Base-by-base conservation (phyloP, 1,140 invertebrate species). In the Sitophilus oryzae region DNA sequence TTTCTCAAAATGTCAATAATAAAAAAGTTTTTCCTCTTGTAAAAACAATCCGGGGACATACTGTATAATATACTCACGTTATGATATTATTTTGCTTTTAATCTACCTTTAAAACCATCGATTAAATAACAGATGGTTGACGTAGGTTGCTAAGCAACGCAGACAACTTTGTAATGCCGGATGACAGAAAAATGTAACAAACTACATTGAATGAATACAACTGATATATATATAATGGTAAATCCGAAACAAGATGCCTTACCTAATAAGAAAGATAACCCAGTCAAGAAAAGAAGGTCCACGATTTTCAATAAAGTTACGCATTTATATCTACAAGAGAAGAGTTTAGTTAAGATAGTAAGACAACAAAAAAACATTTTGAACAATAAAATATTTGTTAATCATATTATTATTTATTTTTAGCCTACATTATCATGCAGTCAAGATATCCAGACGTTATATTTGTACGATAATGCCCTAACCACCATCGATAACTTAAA, bases 381-480 rank as follows among this genome's bases (percentile, higher is more conserved):
- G 20, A 30, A 21, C 16, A 21, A 8, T 54, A 11, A 3, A 14
- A 23, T 43, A 52, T 3, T 18, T 52, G 22, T 10, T 20, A 14
- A 51, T 16, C n/a, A 42, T 6, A 4, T 15, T 34, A 44, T 35
- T 41, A 59, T 45, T 45, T 49, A 8, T 55, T 57, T 59, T 35
- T 63, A 83, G 81, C 76, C 76, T 2, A 71, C 78, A 53, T 67
- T 78, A 4, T 72, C 72, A 34, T 60, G 68, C 43, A 74, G 73
- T 8, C 73, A 68, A 52, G 75, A 79, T 49, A 65, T 83, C 16
- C 70, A 75, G 51, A 81, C 82, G 15, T 72, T 83, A 11, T 85
- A 85, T 69, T 75, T 83, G 34, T 82, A 84, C 59, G 80, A 79
- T 57, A 86, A 86, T 60, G 64, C 66, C 11, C 76, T 86, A 50